A percentile compares a stretch with the other conserved stretches of the same genome.
Conservation (phyloP, 2,797 vertebrate species). For the Botia almorhae region DNA sequence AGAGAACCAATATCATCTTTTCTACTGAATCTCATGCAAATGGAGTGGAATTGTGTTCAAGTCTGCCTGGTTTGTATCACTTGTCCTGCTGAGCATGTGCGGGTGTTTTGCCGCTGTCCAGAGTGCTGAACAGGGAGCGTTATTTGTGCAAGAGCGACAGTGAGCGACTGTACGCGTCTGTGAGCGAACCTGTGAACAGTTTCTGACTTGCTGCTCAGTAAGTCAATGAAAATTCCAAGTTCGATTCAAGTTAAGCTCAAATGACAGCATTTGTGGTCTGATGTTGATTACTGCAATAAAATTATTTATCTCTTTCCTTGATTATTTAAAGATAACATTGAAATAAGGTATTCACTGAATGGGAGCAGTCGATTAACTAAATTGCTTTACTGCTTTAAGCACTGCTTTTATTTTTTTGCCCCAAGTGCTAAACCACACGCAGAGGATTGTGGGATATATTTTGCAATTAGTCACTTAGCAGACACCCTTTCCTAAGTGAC, state of each 20-base stretch:
- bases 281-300: too few relatives aligned
- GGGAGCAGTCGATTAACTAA: too few relatives aligned
- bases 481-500: too few relatives aligned
- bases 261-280: too few relatives aligned
- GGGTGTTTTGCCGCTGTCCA: background rate
- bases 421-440: background rate
- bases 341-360: too few relatives aligned
- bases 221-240: background rate
- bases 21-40: background rate
- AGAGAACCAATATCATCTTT: background rate
- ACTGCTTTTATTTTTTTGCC: background rate
- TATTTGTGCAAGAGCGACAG: background rate
- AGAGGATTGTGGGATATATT: background rate
- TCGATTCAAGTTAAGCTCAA: background rate
- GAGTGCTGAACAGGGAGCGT: background rate
- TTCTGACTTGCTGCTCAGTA: background rate
- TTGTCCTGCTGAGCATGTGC: background rate
- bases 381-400: too few relatives aligned
- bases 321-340: too few relatives aligned
- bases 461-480: background rate
- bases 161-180: background rate
- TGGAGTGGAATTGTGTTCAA: background rate
- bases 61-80: background rate
- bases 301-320: too few relatives aligned
- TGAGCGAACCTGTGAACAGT: background rate